phyloP scores from a whole-genome alignment of 2,797 vertebrate genomes.

The Dendrocincla fuliginosa region DNA sequence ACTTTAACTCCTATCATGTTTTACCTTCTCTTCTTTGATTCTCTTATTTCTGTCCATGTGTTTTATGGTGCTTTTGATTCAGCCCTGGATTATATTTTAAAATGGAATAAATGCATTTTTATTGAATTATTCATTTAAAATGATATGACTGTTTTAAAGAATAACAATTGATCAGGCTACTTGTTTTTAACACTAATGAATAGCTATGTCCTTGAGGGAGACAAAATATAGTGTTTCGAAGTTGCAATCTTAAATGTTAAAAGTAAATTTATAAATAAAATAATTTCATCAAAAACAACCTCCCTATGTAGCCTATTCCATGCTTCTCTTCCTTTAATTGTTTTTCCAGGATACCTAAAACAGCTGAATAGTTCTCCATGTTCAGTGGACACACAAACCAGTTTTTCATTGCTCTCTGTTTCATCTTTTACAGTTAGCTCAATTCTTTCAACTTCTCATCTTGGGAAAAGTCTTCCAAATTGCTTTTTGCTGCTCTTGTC shows the following conservation, averaged over 20 bases:
- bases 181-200: not conserved
- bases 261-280: slow-evolving; percentile 9
- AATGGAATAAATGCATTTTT: not conserved
- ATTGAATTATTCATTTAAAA: slow-evolving; percentile 45
- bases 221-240: not conserved
- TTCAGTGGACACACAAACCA: not conserved
- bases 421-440: not conserved
- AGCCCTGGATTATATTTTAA: not conserved
- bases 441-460: not conserved
- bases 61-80: not conserved
- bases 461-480: not conserved
- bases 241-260: not conserved
- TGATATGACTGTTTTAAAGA: not conserved
- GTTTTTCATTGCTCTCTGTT: not conserved
- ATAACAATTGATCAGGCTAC: not conserved
- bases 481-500: not conserved
- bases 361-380: not conserved
- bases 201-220: not conserved
- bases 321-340: not conserved
- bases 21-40: not conserved
- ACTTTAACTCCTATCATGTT: not conserved
- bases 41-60: not conserved
- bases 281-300: not conserved
- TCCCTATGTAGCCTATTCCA: not conserved
- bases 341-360: not conserved